phyloP scores from a whole-genome alignment of 2,113 vertebrate genomes.

The Seriola quinqueradiata region DNA sequence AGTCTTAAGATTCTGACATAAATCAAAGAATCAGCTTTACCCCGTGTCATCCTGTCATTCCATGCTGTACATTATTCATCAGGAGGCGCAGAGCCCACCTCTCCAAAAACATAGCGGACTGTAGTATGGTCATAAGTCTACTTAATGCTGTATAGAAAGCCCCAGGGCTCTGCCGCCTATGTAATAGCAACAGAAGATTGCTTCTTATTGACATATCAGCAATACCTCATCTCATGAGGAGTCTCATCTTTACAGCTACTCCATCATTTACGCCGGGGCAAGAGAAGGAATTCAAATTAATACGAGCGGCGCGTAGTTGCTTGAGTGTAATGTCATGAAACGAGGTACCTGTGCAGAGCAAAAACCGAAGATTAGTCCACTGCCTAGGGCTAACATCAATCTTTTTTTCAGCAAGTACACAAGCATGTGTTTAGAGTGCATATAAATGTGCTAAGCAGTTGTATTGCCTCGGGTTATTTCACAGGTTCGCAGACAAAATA shows the following conservation, averaged over 20 bases:
- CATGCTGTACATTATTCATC: not conserved
- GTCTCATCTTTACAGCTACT: slow-evolving; percentile 32
- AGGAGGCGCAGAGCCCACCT: not conserved
- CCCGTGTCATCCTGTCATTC: not conserved
- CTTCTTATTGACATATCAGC: slow-evolving; percentile 45
- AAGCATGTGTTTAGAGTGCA: slow-evolving; percentile 63
- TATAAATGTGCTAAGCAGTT: slow-evolving; percentile 61
- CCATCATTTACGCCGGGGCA: slow-evolving; percentile 29
- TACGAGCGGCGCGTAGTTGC: slow-evolving; percentile 15
- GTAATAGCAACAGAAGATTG: slow-evolving; percentile 16
- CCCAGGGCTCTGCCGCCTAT: not conserved
- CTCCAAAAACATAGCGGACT: not conserved
- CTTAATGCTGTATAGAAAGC: not conserved
- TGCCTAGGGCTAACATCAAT: slow-evolving; percentile 59
- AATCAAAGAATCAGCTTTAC: slow-evolving; percentile 40
- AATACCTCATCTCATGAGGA: slow-evolving; percentile 20
- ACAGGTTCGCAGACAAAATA: slow-evolving; percentile 35
- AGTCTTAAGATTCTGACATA: slow-evolving; percentile 38
- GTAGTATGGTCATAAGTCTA: not conserved
- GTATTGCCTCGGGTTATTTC: slow-evolving; percentile 60
- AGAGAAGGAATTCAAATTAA: slow-evolving; percentile 37
- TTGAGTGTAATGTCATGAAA: slow-evolving; percentile 54
- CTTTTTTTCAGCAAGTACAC: slow-evolving; percentile 45
- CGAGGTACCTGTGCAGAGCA: slow-evolving; percentile 54
- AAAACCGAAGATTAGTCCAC: slow-evolving; percentile 45